Evolutionary conservation across 2,797 vertebrate species (phyloP).

Genomic region (Hozukius guyotensis): DNA sequence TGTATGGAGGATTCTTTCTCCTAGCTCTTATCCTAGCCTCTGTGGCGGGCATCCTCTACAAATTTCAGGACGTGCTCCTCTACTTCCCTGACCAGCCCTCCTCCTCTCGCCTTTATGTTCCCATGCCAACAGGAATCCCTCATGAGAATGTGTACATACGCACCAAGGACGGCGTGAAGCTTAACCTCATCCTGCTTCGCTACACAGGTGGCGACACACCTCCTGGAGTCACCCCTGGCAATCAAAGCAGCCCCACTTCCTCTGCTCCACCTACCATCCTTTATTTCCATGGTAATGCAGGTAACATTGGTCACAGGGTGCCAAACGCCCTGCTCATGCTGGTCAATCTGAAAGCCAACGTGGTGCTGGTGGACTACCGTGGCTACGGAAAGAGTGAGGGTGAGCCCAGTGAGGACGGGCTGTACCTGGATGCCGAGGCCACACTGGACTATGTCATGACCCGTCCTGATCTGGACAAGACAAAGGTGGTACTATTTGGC

Average conservation of each 20-base stretch:
- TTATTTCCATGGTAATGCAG: slow-evolving; percentile 98
- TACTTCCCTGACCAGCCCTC: slow-evolving; percentile 99
- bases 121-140: slow-evolving; percentile 96
- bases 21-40: slow-evolving; percentile 94
- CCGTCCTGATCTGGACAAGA: slow-evolving; percentile 96
- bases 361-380: slow-evolving; percentile 95
- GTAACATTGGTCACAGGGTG: slow-evolving; percentile 96
- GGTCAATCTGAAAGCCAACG: slow-evolving; percentile 97
- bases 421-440: slow-evolving; percentile 94
- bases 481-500: slow-evolving; percentile 96
- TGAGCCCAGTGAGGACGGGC: slow-evolving; percentile 94
- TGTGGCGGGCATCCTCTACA: slow-evolving; percentile 95
- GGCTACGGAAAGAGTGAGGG: slow-evolving; percentile 98
- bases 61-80: slow-evolving; percentile 97
- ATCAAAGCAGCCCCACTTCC: slow-evolving; percentile 74
- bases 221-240: slow-evolving; percentile 64
- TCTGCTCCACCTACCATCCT: slow-evolving; percentile 92
- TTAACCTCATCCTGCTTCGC: slow-evolving; percentile 95
- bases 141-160: slow-evolving; percentile 96
- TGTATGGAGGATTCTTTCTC: slow-evolving; percentile 92
- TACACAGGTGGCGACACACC: slow-evolving; percentile 89
- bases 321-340: slow-evolving; percentile 98
- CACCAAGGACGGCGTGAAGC: slow-evolving; percentile 95
- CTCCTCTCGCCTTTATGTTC: slow-evolving; percentile 97
- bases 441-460: slow-evolving; percentile 97